These are phyloP conservation scores for Chaetops frenatus DNA, from an alignment of 2,113 vertebrate species.

Conservation along the genomic window DNA sequence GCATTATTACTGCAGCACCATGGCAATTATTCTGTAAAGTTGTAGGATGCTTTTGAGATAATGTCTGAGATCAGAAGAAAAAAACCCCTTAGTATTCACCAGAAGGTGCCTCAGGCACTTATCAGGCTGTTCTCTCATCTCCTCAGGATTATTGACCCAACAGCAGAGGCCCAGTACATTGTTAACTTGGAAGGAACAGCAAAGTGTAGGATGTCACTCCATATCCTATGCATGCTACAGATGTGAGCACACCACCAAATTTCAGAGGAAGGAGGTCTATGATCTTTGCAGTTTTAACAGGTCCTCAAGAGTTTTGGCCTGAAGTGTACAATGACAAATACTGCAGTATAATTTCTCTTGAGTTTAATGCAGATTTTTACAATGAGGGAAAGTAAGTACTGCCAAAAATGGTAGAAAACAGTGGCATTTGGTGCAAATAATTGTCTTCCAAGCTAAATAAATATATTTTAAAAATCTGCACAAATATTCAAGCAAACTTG, in stretches of 20 bases:
- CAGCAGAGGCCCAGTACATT: background rate
- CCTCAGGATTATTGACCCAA: background rate
- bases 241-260: background rate
- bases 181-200: background rate
- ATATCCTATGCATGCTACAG: background rate
- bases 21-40: background rate
- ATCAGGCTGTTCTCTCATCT: background rate
- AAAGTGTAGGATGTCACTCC: background rate
- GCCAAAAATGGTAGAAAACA: background rate
- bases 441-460: background rate
- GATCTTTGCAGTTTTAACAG: background rate
- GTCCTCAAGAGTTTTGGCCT: background rate
- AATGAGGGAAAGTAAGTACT: background rate
- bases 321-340: background rate
- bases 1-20: background rate
- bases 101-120: background rate
- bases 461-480: background rate
- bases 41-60: background rate
- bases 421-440: background rate
- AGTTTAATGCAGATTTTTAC: background rate
- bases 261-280: background rate
- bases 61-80: background rate
- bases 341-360: background rate
- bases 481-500: conserved; percentile 5
- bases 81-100: background rate